Evolutionary conservation across 2,888 invertebrate genomes (phyloP), one percentile per base, ranked within the genome.

Genomic region (Heliconius cydno): DNA sequence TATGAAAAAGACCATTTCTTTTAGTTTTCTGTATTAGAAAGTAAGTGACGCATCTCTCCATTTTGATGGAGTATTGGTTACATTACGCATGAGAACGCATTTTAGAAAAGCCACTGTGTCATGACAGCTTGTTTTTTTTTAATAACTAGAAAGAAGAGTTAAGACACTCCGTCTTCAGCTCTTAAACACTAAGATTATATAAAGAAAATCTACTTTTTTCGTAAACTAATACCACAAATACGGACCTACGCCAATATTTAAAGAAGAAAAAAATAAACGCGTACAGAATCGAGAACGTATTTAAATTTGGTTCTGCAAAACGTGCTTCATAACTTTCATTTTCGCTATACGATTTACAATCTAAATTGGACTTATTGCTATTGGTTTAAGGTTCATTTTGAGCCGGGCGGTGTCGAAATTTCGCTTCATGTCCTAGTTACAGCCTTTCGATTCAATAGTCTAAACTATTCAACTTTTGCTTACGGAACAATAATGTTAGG

Each of bases 231-330:
- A 34, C 25, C 22, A 65, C 68, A 71, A 79, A 79, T 79, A 78
- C 80, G 82, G 83, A 83, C 83, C 83, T 83, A 83, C 82, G 70
- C 81, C 83, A 83, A 83, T 83, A 81, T 81, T 79, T 65, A 52
- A 79, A 82, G n/a, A 4, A 68, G n/a, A 41, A 81, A 78, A 80
- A 81, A 83, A 65, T 60, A 65, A 25, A 81, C 83, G 82, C 79
- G 81, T 73, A 78, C 76, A 67, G 79, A 84, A 82, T 83, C 79
- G 83, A 82, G 85, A 86, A 84, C 87, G 89, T 92, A 94, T 94
- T 94, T 92, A 93, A 94, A 94, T 93, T 92, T 90, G 90, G 91
- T 90, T 91, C 91, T 93, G 94, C 93, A 91, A 94, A 94, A 91
- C 90, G 89, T 90, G 89, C 88, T 87, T 87, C 84, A 85, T 88